phyloP scores from a whole-genome alignment of 2,797 vertebrate genomes.

The Gallirallus australis region DNA sequence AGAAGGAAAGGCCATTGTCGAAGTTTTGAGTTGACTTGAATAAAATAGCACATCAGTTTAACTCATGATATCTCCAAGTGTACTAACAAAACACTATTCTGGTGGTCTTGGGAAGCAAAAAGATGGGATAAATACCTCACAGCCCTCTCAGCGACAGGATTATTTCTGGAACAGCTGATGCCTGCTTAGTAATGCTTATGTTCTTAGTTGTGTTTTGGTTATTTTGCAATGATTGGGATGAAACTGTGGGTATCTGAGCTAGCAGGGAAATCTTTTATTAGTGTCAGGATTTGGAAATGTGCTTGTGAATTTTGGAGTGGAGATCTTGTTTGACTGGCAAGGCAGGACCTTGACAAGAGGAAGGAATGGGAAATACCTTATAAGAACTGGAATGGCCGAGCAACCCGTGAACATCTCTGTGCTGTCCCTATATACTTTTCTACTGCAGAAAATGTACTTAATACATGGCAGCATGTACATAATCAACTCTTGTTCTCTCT shows the following conservation, averaged over 20 bases:
- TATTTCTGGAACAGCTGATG: slow-evolving; percentile 33
- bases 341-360: background rate
- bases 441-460: background rate
- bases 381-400: background rate
- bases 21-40: background rate
- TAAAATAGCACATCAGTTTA: background rate
- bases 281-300: background rate
- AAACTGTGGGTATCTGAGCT: background rate
- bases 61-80: background rate
- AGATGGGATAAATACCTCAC: background rate
- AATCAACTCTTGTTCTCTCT: background rate
- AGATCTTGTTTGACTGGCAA: background rate
- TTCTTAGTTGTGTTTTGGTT: background rate
- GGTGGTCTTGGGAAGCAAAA: slow-evolving; percentile 41
- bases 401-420: background rate
- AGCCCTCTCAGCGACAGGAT: background rate
- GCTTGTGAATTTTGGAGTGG: background rate
- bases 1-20: background rate
- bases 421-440: background rate
- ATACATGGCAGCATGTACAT: background rate
- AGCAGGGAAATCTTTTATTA: background rate
- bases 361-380: background rate
- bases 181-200: slow-evolving; percentile 3
- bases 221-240: slow-evolving; percentile 30
- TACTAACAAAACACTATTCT: background rate